These are phyloP conservation scores for Daubentonia madagascariensis DNA, from an alignment of 2,113 vertebrate genomes.

Conservation along the genomic window DNA sequence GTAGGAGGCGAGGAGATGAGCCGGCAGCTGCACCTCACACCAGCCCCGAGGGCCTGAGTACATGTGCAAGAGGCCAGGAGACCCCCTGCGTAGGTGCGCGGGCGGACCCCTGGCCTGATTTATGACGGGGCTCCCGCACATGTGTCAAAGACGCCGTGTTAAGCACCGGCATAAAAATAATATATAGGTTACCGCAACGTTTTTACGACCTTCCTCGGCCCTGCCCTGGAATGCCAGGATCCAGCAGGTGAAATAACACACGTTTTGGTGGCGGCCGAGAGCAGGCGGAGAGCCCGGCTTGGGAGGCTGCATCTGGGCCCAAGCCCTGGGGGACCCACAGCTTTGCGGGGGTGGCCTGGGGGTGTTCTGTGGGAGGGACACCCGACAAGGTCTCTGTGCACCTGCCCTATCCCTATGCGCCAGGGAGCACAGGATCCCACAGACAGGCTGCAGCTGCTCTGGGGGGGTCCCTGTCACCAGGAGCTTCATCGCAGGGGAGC, in stretches of 20 bases:
- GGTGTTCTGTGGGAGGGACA: neutral
- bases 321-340: neutral
- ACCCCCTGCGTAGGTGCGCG: neutral
- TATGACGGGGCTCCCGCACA: constrained; percentile 75
- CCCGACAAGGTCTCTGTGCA: neutral
- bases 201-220: constrained; percentile 81
- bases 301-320: neutral
- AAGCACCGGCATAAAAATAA: constrained; percentile 85
- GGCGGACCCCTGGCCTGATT: constrained; percentile 73
- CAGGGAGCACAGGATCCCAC: neutral
- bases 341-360: too few species aligned
- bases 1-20: neutral
- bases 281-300: neutral
- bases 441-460: neutral
- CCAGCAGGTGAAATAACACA: constrained; percentile 86
- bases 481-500: neutral
- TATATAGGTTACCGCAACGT: constrained; percentile 79
- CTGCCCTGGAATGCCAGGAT: constrained; percentile 76
- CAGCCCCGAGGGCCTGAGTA: too few species aligned
- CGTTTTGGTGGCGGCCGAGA: constrained; percentile 48
- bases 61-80: neutral
- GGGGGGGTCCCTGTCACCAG: neutral
- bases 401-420: neutral
- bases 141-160: constrained; percentile 78
- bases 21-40: constrained; percentile 24